Conservation (phyloP, 2,797 vertebrate genomes). For the Dermochelys coriacea region DNA sequence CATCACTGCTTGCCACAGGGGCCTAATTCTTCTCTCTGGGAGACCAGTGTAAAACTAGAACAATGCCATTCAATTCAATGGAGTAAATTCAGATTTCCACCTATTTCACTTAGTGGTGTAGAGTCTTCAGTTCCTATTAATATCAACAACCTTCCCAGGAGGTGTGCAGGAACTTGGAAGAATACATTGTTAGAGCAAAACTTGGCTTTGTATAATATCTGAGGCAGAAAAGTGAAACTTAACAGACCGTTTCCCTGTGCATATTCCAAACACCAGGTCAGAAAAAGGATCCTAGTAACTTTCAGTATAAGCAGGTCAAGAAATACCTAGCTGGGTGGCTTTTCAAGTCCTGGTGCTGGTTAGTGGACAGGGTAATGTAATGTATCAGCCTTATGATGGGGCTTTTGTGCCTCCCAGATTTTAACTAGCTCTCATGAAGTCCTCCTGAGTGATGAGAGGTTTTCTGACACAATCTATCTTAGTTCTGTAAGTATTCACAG, state of each 20-base stretch:
- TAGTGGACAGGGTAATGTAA: conserved; percentile 15
- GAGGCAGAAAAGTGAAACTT: not conserved
- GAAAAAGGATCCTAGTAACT: conserved; percentile 5
- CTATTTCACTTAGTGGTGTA: not conserved
- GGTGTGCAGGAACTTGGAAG: not conserved
- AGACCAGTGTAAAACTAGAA: not conserved
- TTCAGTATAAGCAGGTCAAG: not conserved
- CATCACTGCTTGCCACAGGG: not conserved
- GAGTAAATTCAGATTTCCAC: not conserved
- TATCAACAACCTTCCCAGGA: conserved; percentile 23
- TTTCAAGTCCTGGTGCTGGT: conserved; percentile 29
- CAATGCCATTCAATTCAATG: conserved; percentile 25
- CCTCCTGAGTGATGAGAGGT: conserved; percentile 8
- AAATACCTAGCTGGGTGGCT: not conserved
- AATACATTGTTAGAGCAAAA: not conserved
- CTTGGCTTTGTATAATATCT: not conserved
- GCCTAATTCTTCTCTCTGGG: not conserved
- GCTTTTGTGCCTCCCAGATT: conserved; percentile 22
- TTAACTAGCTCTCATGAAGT: not conserved
- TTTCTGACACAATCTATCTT: conserved; percentile 65
- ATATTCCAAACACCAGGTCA: not conserved
- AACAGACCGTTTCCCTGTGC: not conserved
- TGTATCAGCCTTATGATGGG: not conserved
- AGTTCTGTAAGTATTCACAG: conserved; percentile 4
- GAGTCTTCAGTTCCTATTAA: not conserved